Evolutionary conservation across 2,888 invertebrate species (phyloP), one percentile per base, ranked within the genome.

Genomic region (Drosophila neotestacea): DNA sequence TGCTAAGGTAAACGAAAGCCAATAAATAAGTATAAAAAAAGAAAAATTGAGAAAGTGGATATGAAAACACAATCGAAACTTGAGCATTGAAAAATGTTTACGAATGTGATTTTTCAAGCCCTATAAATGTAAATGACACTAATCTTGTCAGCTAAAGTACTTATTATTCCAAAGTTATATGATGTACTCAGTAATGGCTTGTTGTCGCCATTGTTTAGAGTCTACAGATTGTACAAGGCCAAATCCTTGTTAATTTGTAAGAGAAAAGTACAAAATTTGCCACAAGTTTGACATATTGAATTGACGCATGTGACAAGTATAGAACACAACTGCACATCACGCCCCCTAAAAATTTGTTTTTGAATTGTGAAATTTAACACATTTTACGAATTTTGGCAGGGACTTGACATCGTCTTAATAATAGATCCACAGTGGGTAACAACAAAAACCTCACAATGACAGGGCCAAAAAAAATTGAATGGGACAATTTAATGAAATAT

Each of bases 341-440:
- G 28, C 36, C 32, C 28, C 10, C 11, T 38, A 11, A 28, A 55
- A 42, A 73, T 55, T 28, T 62, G 34, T 39, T 38, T 27, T 44
- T 61, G 7, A 47, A 38, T 82, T 82, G 82, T 71, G 83, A 82
- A 80, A 66, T 47, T 36, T 67, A 63, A 65, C 85, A 82, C 75
- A 85, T 85, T 65, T 63, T 55, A n/a, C 22, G n/a, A 27, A 55
- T 55, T 73, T 66, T 67, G 70, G 59, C 74, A 42, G 56, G 38
- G 66, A 70, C 50, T 82, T 68, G 52, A 59, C 63, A 64, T 55
- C 41, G 13, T n/a, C 59, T 81, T 77, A 75, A 71, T 82, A 85
- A 79, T 82, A 79, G 70, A 82, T 63, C 7, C n/a, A 27, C 42
- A 11, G 36, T 13, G 39, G 36, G 38, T 47, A 63, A 63, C 4